phyloP scores from a whole-genome alignment of 2,888 invertebrate genomes.

The Troides oblongomaculatus region DNA sequence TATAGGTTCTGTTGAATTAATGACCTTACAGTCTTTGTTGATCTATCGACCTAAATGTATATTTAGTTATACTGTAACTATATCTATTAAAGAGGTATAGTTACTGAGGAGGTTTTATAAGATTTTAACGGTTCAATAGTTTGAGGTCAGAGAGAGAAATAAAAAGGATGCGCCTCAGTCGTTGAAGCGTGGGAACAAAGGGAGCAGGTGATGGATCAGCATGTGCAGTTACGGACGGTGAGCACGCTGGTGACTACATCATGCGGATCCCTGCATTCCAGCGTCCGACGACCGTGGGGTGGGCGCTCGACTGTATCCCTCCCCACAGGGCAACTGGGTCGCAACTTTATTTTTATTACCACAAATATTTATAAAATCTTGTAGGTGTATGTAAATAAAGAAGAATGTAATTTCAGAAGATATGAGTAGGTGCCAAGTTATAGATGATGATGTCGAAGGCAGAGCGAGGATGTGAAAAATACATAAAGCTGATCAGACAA shows the following conservation, averaged over 20 bases:
- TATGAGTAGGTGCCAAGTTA: too few relatives aligned
- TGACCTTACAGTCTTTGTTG: too few relatives aligned
- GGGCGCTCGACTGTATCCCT: constrained; percentile 61
- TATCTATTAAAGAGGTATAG: neutral
- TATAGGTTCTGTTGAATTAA: too few relatives aligned
- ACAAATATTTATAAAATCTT: too few relatives aligned
- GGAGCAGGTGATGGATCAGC: constrained; percentile 69
- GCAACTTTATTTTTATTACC: neutral
- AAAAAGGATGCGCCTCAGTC: constrained; percentile 21
- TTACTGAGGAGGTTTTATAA: neutral
- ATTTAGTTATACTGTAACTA: too few relatives aligned
- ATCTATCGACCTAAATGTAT: too few relatives aligned
- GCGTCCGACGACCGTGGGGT: constrained; percentile 49
- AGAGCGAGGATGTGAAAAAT: too few relatives aligned
- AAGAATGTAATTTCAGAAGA: too few relatives aligned
- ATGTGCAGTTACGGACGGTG: constrained; percentile 51
- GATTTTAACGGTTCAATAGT: constrained; percentile 3
- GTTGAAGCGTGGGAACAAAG: constrained; percentile 61
- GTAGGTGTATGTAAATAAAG: too few relatives aligned
- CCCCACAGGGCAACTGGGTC: constrained; percentile 20
- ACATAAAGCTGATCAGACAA: too few relatives aligned
- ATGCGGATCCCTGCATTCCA: constrained; percentile 42
- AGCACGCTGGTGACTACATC: constrained; percentile 32
- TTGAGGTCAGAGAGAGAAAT: neutral
- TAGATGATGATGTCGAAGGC: too few relatives aligned